These are phyloP conservation scores for Phataginus tetradactyla DNA, from an alignment of 2,797 vertebrate species.

Conservation along the genomic window DNA sequence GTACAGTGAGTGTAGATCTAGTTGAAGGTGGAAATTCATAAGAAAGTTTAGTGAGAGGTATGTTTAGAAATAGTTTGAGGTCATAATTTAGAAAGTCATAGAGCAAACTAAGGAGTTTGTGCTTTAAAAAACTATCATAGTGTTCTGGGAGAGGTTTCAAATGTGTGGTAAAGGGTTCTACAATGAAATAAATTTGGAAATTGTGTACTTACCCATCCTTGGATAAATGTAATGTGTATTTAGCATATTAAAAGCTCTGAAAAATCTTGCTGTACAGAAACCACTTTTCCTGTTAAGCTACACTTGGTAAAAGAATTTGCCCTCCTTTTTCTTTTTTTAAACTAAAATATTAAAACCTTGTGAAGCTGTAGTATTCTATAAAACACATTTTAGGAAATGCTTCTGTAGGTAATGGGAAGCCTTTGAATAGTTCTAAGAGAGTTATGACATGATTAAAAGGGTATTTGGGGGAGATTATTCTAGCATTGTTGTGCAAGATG, in stretches of 20 bases:
- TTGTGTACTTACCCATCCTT: not conserved
- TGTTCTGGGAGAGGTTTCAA: not conserved
- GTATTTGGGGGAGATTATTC: not conserved
- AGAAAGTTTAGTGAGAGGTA: not conserved
- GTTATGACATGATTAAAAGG: not conserved
- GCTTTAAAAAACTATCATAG: constrained; percentile 4
- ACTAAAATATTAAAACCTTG: constrained; percentile 37
- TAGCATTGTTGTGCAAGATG: not conserved
- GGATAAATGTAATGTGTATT: not conserved
- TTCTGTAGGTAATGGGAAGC: not conserved
- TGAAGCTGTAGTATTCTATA: constrained; percentile 11
- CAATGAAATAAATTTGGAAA: constrained; percentile 31
- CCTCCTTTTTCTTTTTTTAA: not conserved
- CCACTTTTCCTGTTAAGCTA: constrained; percentile 24
- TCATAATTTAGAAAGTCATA: constrained; percentile 1
- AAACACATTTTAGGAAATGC: constrained; percentile 17
- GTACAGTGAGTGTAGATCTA: not conserved
- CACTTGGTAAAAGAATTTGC: not conserved
- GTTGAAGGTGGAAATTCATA: constrained; percentile 31
- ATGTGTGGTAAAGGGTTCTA: not conserved
- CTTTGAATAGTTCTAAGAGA: constrained; percentile 17
- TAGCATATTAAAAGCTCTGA: constrained; percentile 31
- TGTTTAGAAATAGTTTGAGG: constrained; percentile 36
- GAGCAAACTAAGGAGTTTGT: not conserved
- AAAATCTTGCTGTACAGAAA: constrained; percentile 31